Evolutionary conservation across 2,888 invertebrate genomes (phyloP).

Genomic region (Schrankia costaestrigalis): DNA sequence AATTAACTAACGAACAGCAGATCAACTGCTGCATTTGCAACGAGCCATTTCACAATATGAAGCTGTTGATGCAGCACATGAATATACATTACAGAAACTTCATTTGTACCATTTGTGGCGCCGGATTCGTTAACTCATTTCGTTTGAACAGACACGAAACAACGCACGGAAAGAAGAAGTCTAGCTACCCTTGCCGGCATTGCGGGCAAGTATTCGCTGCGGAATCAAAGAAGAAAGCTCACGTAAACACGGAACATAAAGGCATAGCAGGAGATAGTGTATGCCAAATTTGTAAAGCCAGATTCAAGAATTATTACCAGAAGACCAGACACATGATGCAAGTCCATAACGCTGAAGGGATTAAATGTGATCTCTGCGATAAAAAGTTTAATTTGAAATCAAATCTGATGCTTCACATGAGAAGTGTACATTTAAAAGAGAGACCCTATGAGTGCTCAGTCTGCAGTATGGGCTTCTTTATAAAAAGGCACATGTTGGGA

Average conservation of each 20-base stretch:
- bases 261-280: conserved; percentile 71
- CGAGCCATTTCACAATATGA: conserved; percentile 68
- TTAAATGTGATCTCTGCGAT: conserved; percentile 67
- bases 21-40: conserved; percentile 65
- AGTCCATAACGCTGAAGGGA: conserved; percentile 65
- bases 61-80: conserved; percentile 70
- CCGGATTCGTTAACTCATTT: conserved; percentile 66
- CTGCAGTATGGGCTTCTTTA: conserved; percentile 72
- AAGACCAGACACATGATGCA: conserved; percentile 72
- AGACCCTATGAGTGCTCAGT: conserved; percentile 68
- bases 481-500: conserved; percentile 67
- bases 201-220: conserved; percentile 64
- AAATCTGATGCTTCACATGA: conserved; percentile 63
- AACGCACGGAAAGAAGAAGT: conserved; percentile 65
- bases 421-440: conserved; percentile 68
- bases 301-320: conserved; percentile 73
- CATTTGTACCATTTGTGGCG: conserved; percentile 69
- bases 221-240: conserved; percentile 67
- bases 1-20: conserved; percentile 57
- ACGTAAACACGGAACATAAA: conserved; percentile 67
- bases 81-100: conserved; percentile 69
- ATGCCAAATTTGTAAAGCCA: conserved; percentile 69
- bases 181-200: conserved; percentile 59
- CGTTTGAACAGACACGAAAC: conserved; percentile 64
- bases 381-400: conserved; percentile 71